phyloP scores from a whole-genome alignment of 2,113 vertebrate genomes.

The Cromileptes altivelis region DNA sequence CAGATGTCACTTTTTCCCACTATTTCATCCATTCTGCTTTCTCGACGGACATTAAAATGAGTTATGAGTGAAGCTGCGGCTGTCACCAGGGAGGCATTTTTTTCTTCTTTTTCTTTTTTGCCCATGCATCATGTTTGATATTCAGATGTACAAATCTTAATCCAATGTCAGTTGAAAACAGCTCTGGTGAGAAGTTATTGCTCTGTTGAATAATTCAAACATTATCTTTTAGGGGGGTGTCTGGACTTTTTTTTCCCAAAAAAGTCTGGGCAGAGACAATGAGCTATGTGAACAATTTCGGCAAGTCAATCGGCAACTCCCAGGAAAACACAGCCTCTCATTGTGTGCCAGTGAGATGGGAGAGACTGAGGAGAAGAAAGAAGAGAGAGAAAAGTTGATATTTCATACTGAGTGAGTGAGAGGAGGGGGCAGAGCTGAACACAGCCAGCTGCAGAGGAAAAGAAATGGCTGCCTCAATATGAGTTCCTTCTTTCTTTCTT shows the following conservation, averaged over 20 bases:
- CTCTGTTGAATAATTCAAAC: conserved; percentile 67
- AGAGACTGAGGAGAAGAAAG: conserved; percentile 49
- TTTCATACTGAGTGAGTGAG: conserved; percentile 63
- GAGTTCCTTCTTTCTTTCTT: conserved; percentile 32
- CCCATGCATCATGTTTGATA: conserved; percentile 30
- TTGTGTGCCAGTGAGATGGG: conserved; percentile 71
- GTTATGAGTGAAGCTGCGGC: conserved; percentile 30
- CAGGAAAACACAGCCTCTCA: conserved; percentile 72
- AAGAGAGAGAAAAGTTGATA: conserved; percentile 67
- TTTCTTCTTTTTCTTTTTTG: neutral
- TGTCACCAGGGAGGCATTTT: conserved; percentile 4
- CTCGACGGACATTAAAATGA: conserved; percentile 41
- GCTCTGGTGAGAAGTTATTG: conserved; percentile 55
- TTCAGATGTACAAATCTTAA: conserved; percentile 40
- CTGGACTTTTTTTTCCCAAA: conserved; percentile 21
- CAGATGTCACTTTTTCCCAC: conserved; percentile 42
- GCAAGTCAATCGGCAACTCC: conserved; percentile 76
- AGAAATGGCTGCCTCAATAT: neutral
- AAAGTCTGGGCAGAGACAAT: conserved; percentile 76
- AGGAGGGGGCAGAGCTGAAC: conserved; percentile 33
- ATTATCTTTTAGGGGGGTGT: conserved; percentile 51
- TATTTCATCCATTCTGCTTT: conserved; percentile 38
- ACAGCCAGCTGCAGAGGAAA: conserved; percentile 34
- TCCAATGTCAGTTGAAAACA: conserved; percentile 37
- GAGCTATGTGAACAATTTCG: conserved; percentile 76